A percentile compares a stretch with the other conserved stretches of the same genome.
These are phyloP conservation scores for Neolamprologus cancellatus DNA, from an alignment of 2,113 vertebrate genomes.

Conservation along the genomic window DNA sequence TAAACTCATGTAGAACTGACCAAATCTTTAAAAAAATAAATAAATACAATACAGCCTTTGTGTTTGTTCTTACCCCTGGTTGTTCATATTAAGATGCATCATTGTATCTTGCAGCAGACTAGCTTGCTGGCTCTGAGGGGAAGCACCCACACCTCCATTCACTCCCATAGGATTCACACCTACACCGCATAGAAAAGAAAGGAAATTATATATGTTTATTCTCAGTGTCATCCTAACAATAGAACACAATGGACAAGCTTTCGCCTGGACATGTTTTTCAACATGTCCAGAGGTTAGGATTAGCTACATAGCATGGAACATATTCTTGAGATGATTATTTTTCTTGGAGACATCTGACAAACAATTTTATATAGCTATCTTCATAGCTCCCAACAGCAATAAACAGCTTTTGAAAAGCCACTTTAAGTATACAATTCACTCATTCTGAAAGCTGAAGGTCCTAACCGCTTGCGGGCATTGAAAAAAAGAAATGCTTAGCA, in stretches of 20 bases:
- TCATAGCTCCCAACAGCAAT: not conserved
- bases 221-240: not conserved
- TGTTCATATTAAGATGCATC: slow-evolving; percentile 89
- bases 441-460: not conserved
- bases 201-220: not conserved
- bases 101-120: slow-evolving; percentile 88
- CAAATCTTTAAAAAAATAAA: not conserved
- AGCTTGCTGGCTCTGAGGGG: slow-evolving; percentile 70
- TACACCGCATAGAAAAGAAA: slow-evolving; percentile 18
- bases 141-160: slow-evolving; percentile 86
- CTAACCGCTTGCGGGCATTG: not conserved
- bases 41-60: not conserved
- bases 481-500: not conserved
- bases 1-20: not conserved
- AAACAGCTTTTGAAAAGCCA: not conserved
- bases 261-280: not conserved
- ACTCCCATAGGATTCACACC: slow-evolving; percentile 88
- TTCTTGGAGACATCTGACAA: rapidly evolving
- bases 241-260: not conserved
- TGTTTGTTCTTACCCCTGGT: slow-evolving; percentile 78
- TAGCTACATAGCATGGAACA: not conserved
- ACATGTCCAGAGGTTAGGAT: not conserved
- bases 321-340: not conserved
- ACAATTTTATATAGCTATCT: not conserved
- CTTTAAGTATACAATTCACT: not conserved